phyloP scores from a whole-genome alignment of 2,113 vertebrate genomes.

The Lates calcarifer region DNA sequence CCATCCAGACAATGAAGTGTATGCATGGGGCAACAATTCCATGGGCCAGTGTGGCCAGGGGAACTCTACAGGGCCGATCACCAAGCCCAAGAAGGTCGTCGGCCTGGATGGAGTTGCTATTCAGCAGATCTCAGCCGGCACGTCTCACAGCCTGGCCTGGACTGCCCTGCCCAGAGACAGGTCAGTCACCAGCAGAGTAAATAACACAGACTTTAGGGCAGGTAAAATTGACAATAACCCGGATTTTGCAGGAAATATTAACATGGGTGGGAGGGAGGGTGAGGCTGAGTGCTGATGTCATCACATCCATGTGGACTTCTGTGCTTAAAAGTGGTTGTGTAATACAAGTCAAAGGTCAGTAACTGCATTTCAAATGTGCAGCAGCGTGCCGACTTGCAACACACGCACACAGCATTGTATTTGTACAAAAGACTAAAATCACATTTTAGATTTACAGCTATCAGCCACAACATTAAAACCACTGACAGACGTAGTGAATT shows the following conservation, averaged over 20 bases:
- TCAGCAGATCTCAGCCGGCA: constrained; percentile 97
- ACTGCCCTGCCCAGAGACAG: constrained; percentile 97
- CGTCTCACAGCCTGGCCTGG: constrained; percentile 98
- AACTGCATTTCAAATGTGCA: neutral
- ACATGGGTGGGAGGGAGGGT: no score
- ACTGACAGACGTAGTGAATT: no score
- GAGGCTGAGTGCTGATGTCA: neutral
- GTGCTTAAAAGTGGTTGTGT: neutral
- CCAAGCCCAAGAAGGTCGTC: constrained; percentile 98
- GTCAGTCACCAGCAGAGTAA: constrained; percentile 75
- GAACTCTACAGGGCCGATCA: constrained; percentile 97
- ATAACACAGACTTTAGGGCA: neutral
- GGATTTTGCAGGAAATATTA: neutral
- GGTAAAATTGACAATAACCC: no score
- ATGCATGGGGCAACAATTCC: constrained; percentile 99
- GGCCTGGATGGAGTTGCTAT: constrained; percentile 95
- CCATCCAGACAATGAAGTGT: constrained; percentile 95
- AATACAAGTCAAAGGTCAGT: constrained; percentile 1
- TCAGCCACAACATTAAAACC: no score
- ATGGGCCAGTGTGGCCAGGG: constrained; percentile 99
- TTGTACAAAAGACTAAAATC: no score
- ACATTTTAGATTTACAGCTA: no score
- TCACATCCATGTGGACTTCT: neutral
- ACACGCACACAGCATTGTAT: no score
- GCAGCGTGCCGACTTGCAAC: neutral